Evolutionary conservation across 92 coral and sea anemone species (phyloP).

Genomic region (Parazoanthus darwini): DNA sequence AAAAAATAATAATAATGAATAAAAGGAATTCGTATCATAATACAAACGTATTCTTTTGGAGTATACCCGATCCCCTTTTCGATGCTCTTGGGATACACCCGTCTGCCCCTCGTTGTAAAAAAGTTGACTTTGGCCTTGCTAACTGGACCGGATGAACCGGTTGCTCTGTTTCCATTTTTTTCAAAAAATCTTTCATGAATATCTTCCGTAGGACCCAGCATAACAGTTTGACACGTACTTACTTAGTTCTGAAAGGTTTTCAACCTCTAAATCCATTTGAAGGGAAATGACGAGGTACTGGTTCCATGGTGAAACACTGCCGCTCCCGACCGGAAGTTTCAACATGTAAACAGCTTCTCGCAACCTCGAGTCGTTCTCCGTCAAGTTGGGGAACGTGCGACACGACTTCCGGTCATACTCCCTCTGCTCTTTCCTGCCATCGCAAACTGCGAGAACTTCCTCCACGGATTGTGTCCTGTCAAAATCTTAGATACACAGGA

Average conservation of each 20-base stretch:
- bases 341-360: background rate
- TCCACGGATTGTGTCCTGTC: constrained; percentile 32
- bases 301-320: constrained; percentile 17
- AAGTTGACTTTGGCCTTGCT: no score
- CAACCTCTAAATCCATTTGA: constrained; percentile 21
- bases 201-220: background rate
- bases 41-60: no score
- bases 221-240: background rate
- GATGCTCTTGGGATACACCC: no score
- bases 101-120: no score
- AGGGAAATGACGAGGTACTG: constrained; percentile 11
- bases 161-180: no score
- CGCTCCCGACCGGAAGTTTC: constrained; percentile 2
- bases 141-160: no score
- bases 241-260: background rate
- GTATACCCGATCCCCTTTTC: no score
- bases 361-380: constrained; percentile 2
- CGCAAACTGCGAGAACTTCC: constrained; percentile 4
- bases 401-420: constrained; percentile 17
- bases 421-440: constrained; percentile 7
- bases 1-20: no score
- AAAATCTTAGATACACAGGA: background rate
- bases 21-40: no score
- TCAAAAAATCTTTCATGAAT: no score
- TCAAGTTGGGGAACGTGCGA: constrained; percentile 16